Evolutionary conservation across 2,888 invertebrate genomes (phyloP), one percentile per base, ranked within the genome.

Genomic region (Glaucopsyche alexis): DNA sequence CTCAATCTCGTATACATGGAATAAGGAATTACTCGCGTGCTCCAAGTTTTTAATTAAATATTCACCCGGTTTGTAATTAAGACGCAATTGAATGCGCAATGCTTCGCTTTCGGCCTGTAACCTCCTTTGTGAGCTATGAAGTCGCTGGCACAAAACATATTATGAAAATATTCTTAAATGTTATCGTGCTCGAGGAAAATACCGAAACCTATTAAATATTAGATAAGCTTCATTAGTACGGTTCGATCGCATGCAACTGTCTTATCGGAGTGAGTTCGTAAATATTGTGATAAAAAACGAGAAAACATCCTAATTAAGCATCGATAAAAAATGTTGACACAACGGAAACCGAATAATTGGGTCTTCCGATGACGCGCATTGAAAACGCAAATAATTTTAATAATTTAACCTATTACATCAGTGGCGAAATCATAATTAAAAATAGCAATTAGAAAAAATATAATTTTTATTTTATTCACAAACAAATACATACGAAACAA

Each of bases 21-120:
- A 89, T 90, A 91, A 91, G 89, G 86, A 89, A 90, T 89, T 87
- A 87, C 89, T 90, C 89, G 91, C 90, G 88, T 90, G 90, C 87
- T 87, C 87, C 88, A 90, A 92, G 85, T 91, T 91, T 91, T 91
- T 90, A 91, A 91, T 92, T 91, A 91, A 91, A 91, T 90, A 91
- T 90, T 90, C 90, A 90, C 87, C 87, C 85, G 88, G 89, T 89
- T 90, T 86, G 90, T 91, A 90, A 92, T 91, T 89, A 90, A 91
- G 89, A 90, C 86, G 86, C 85, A 84, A 89, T 90, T 89, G 85
- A 87, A 89, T 88, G 83, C 81, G 88, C 87, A 88, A 87, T 87
- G 60, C 60, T 60, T 29, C 82, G 85, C 84, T 85, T 82, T 87
- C 84, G 45, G 42, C 14, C 9, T 83, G 84, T 85, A 83, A 80